A percentile compares a stretch with the other conserved stretches of the same genome.
Evolutionary conservation across 35 echinoderm and acorn worm species (phyloP).

Genomic region (Chiridota heheva): DNA sequence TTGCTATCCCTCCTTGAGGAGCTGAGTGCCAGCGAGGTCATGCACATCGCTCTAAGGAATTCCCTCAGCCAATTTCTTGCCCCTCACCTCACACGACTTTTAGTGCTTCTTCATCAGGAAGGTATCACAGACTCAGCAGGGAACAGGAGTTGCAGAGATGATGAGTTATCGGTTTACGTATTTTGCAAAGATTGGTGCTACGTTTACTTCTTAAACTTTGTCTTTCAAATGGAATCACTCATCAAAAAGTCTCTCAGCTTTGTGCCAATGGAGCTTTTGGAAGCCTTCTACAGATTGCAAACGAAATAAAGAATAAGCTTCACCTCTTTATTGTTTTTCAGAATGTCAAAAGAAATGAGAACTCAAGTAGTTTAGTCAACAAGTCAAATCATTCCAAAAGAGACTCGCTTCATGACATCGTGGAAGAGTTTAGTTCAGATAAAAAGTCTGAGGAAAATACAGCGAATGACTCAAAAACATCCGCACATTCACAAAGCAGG

Average conservation of each 20-base stretch:
- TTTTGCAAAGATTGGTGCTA: slow-evolving; percentile 76
- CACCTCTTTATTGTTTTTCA: slow-evolving; percentile 13
- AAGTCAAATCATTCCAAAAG: not conserved
- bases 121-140: not conserved
- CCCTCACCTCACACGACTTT: slow-evolving; percentile 76
- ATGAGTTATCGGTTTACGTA: slow-evolving; percentile 27
- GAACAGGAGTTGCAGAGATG: slow-evolving; percentile 8
- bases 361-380: slow-evolving; percentile 8
- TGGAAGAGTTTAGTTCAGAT: too few relatives aligned
- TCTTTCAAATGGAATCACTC: slow-evolving; percentile 64
- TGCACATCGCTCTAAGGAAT: slow-evolving; percentile 68
- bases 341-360: slow-evolving; percentile 36
- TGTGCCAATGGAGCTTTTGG: slow-evolving; percentile 63
- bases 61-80: slow-evolving; percentile 72
- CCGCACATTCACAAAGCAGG: too few relatives aligned
- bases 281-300: slow-evolving; percentile 42
- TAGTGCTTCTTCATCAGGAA: slow-evolving; percentile 52
- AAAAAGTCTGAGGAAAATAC: too few relatives aligned
- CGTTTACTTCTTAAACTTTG: slow-evolving; percentile 85
- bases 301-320: slow-evolving; percentile 28
- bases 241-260: slow-evolving; percentile 57
- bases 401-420: not conserved
- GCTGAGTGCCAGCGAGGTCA: slow-evolving; percentile 81
- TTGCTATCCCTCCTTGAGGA: slow-evolving; percentile 78
- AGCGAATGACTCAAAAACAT: too few relatives aligned